Evolutionary conservation across 1,140 invertebrate species (phyloP), one percentile per base, ranked within the genome.

Genomic region (Trypoxylus dichotomus): DNA sequence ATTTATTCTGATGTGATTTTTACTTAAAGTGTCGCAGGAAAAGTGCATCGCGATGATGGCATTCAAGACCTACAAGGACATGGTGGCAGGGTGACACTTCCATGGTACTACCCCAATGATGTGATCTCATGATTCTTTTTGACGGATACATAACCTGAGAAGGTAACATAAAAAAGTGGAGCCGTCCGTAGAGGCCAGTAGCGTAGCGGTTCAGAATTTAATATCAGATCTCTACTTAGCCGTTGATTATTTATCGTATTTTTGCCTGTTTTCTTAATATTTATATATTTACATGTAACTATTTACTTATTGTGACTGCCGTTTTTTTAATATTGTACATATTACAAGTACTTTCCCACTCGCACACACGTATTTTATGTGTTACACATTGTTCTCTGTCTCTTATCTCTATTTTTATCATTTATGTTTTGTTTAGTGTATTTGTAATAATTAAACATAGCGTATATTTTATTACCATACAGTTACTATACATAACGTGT

Each of bases 11-110:
- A 81, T 81, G 76, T 80, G 76, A 80, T 80, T 81, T 81, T 81
- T 78, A 79, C 60, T 81, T 81, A 47, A 81, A 81, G 81, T 81
- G 81, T 80, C 76, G 79, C 79, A 79, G 80, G 79, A 71, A 25
- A 19, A 8, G 76, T 74, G 13, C 32, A 77, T 78, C 47, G 75
- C 47, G 47, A 37, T 77, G 76, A 77, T 68, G 68, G 25, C 19
- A 76, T 74, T 41, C 74, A 47, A 63, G 74, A 25, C 37, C 42
- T 21, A 71, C 43, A 74, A 24, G 77, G 75, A 79, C 77, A 24
- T 32, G 37, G 21, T 72, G 47, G 27, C 32, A 58, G 42, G 71
- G 32, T 71, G 42, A 68, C 60, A 68, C 11, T 68, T 68, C 60
- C 60, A 29, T 68, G 60, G 60, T 29, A 29, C 60, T 54, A 54